Base-by-base conservation (phyloP, 2,797 vertebrate genomes). In the Oophaga sylvatica region DNA sequence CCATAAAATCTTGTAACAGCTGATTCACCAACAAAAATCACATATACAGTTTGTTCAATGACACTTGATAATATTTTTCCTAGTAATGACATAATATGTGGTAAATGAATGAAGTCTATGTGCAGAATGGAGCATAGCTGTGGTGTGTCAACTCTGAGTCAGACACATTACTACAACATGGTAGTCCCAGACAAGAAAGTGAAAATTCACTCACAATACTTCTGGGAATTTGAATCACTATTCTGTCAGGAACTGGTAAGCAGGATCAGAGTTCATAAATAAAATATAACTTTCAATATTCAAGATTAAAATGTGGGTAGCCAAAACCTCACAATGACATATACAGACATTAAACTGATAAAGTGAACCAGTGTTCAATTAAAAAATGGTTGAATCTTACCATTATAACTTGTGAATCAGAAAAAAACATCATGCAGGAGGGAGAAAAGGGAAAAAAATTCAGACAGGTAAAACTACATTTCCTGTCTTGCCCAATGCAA, bases 191-290 rank as follows among this genome's bases (percentile, higher is more conserved):
- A 80, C 20, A 5, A 80, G 56, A 22, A 31, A n/a, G 29, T n/a
- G 31, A 62, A 80, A 63, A 80, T 80, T 59, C 17, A 80, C 26
- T 5, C 31, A 80, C 59, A 2, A 2, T 63, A 80, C 57, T 80
- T 80, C 62, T 41, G 59, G 59, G 78, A 80, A 80, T 35, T 41
- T 60, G 17, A 80, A 80, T 80, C 57, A 62, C 78, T 41, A 1
- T 13, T 20, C 22, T 80, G 77, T 80, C 59, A 41, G 59, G 29
- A 63, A 57, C 59, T 62, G 35, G 35, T 41, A 41, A 41, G 35
- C 35, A 41, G 35, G 35, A 41, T 41, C 35, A 41, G 35, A 41
- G 3, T 41, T 41, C 35, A 41, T 41, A 41, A 41, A 41, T 41
- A 41, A 41, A 41, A 41, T 41, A 41, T 41, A 41, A 41, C 35